Conservation (phyloP, 2,797 vertebrate species). For the Zalophus californianus region DNA sequence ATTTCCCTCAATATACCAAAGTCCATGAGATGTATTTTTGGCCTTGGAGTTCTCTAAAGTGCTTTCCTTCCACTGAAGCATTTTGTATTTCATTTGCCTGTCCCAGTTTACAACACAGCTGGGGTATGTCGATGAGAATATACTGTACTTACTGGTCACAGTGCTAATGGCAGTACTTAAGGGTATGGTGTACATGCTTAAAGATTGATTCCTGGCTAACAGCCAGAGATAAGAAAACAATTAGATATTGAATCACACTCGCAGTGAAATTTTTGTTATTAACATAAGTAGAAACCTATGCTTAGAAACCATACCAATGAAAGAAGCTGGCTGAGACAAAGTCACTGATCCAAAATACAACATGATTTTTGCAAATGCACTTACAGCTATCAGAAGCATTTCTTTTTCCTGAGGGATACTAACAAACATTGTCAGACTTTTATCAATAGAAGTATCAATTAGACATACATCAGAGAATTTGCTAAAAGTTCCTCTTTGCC, state of each 20-base stretch:
- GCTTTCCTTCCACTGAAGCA: constrained; percentile 1
- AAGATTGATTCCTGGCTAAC: constrained; percentile 4
- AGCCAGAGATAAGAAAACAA: neutral
- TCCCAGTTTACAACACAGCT: neutral
- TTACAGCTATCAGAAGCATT: neutral
- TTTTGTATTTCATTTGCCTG: neutral
- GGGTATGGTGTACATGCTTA: neutral
- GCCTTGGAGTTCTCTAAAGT: neutral
- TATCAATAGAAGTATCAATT: constrained; percentile 54
- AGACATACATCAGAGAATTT: constrained; percentile 50
- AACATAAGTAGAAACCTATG: neutral
- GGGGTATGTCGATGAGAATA: neutral
- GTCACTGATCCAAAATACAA: constrained; percentile 22
- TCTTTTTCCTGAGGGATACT: neutral
- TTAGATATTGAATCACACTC: neutral
- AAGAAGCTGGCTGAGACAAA: neutral
- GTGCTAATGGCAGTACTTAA: neutral
- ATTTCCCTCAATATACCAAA: neutral
- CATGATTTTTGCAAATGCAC: constrained; percentile 12
- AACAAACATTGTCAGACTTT: constrained; percentile 20
- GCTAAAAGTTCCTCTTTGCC: constrained; percentile 57
- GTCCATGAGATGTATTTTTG: neutral
- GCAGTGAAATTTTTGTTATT: constrained; percentile 34
- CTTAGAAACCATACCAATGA: neutral
- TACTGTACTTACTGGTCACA: neutral